Percentiles rank a stretch among this genome's conserved stretches.
Evolutionary conservation across 2,113 vertebrate genomes (phyloP).

Genomic region (Neofelis nebulosa): DNA sequence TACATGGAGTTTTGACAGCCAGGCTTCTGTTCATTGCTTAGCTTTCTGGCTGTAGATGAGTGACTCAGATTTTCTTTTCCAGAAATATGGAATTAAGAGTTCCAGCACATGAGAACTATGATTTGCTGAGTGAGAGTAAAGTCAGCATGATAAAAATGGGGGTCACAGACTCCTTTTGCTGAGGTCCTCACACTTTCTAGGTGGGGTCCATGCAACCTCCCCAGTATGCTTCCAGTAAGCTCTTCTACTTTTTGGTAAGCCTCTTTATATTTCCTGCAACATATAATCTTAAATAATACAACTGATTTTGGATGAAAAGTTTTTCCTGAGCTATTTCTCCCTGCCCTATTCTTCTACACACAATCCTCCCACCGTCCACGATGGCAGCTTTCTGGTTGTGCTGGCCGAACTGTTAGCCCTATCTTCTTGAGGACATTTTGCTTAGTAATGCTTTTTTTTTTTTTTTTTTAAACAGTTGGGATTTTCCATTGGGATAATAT

Average conservation of each 20-base stretch:
- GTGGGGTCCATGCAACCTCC: not conserved
- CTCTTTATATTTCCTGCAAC: not conserved
- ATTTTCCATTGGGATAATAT: slow-evolving; percentile 12
- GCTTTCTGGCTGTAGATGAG: not conserved
- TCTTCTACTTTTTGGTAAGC: not conserved
- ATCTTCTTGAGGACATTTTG: not conserved
- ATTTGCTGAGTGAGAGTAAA: not conserved
- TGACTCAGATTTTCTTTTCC: not conserved
- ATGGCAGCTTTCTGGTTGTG: not conserved
- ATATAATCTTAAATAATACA: not conserved
- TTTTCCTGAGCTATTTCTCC: not conserved
- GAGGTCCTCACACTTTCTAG: not conserved
- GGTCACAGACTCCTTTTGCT: not conserved
- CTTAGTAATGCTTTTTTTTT: not conserved
- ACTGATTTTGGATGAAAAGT: not conserved
- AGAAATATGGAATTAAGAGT: not conserved
- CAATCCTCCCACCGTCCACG: not conserved
- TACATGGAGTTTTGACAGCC: not conserved
- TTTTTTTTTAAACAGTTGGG: not conserved
- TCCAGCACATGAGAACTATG: not conserved
- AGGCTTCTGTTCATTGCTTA: not conserved
- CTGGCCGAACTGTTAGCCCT: not conserved
- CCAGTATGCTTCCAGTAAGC: not conserved
- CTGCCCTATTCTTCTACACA: not conserved
- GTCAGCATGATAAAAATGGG: not conserved